Base-by-base conservation (phyloP, 2,797 vertebrate species). In the Xenops minutus region DNA sequence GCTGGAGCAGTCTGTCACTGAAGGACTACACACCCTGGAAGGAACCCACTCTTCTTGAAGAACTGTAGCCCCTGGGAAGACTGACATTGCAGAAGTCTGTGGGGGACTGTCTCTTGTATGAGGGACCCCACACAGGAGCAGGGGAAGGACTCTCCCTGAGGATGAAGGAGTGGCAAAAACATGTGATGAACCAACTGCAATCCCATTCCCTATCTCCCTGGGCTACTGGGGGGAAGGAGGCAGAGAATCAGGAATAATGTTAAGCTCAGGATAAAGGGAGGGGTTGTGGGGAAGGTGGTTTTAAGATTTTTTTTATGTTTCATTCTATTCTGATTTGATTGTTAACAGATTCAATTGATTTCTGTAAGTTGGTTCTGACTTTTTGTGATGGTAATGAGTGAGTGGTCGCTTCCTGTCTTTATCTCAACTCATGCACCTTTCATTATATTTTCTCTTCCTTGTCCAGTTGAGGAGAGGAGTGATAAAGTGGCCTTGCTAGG, bases 211-310 rank as follows among this genome's bases (percentile, higher is more conserved):
- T 19, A 43, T 20, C 32, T 43, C 15, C 13, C 32, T 55, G 32
- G 11, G 27, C 6, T 20, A n/a, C 32, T 36, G 32, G 62, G 6
- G 4, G 3, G 15, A 75, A 36, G 34, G 26, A 55, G 3, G 32
- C 1, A 55, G 34, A 55, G 8, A 61, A 32, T 27, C 22, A 27
- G 18, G 22, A 43, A 36, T 17, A 43, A 55, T 55, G 14, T 32
- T 61, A 55, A 62, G 27, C 26, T 12, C 12, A 75, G 8, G 34
- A 75, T 20, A 9, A 49, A 49, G 6, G 4, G 19, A 37, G 23
- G 3, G 5, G 5, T 15, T 18, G 1, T 52, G 12, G 2, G 4
- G 7, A 10, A 67, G 30, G 7, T 27, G 6, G 1, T 36, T 67
- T 32, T 27, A 68, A 36, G 9, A 32, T n/a, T 62, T 68, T 22